These are phyloP conservation scores for Falcunculus frontatus DNA, from an alignment of 2,113 vertebrate genomes.

Conservation along the genomic window DNA sequence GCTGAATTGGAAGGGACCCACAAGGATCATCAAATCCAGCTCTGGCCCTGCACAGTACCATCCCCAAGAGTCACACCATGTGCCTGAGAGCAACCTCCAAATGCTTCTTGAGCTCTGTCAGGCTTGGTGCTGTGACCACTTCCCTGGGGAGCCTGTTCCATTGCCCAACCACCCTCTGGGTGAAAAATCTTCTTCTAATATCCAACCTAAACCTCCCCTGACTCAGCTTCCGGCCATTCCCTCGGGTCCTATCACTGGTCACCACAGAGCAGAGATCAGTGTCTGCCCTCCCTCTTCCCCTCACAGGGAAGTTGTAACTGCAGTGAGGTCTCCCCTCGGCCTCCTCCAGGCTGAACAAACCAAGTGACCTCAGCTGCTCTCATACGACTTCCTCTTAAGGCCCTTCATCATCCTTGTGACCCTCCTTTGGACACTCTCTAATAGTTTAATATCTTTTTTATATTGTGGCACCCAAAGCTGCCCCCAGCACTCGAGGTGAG, in stretches of 20 bases:
- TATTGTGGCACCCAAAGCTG: not conserved
- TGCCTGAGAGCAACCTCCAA: not conserved
- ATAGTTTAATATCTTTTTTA: not conserved
- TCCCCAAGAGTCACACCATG: not conserved
- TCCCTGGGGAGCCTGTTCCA: not conserved
- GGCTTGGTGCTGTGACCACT: not conserved
- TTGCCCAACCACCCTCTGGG: accelerated
- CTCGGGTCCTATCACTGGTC: accelerated
- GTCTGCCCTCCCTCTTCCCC: not conserved
- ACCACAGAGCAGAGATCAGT: not conserved
- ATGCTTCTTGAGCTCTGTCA: accelerated
- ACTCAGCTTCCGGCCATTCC: not conserved
- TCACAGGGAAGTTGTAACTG: accelerated
- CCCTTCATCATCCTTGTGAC: not conserved
- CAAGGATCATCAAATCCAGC: not conserved
- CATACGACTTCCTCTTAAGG: not conserved
- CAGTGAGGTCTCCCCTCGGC: too few species aligned
- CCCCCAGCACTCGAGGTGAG: not conserved
- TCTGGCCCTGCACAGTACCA: not conserved
- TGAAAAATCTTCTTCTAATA: not conserved
- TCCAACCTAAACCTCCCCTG: not conserved
- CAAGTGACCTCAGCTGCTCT: not conserved
- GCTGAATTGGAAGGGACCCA: not conserved
- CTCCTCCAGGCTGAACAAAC: not conserved
- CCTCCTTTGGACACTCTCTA: not conserved